A percentile compares a stretch with the other conserved stretches of the same genome.
Evolutionary conservation across 2,113 vertebrate genomes (phyloP).

Genomic region (Ascaphus truei): DNA sequence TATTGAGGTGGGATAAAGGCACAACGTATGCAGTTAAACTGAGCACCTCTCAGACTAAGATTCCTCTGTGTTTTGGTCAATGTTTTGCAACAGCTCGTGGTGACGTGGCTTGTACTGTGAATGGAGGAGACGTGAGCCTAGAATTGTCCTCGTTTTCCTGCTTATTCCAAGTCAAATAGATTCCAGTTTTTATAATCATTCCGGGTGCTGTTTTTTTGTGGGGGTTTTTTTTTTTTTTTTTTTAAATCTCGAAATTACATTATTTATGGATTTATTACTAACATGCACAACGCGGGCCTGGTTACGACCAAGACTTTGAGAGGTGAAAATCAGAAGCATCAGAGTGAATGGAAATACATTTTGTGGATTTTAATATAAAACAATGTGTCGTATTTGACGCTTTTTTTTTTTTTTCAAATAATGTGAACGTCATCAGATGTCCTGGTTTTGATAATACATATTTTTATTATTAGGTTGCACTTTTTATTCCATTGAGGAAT

Average conservation of each 20-base stretch:
- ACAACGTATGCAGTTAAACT: conserved; percentile 47
- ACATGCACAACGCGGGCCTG: too few relatives aligned
- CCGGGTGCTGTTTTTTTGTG: too few relatives aligned
- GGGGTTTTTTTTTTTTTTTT: too few relatives aligned
- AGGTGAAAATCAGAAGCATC: too few relatives aligned
- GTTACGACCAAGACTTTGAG: too few relatives aligned
- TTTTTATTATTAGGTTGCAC: background rate
- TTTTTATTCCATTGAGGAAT: background rate
- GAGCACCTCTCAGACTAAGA: conserved; percentile 40
- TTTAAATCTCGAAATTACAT: too few relatives aligned
- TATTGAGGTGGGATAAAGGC: conserved; percentile 47
- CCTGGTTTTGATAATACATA: background rate
- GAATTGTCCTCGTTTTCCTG: conserved; percentile 52
- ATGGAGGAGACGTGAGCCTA: conserved; percentile 54
- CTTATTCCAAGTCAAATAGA: conserved; percentile 49
- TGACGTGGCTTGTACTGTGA: conserved; percentile 55
- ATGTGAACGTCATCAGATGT: background rate
- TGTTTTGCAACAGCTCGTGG: conserved; percentile 49
- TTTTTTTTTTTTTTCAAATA: too few relatives aligned
- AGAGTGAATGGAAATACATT: too few relatives aligned
- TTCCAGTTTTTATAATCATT: too few relatives aligned
- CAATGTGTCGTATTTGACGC: too few relatives aligned
- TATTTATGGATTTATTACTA: too few relatives aligned
- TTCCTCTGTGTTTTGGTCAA: background rate
- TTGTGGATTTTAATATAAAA: too few relatives aligned